These are phyloP conservation scores for Sialia sialis DNA, from an alignment of 2,113 vertebrate species.

Conservation along the genomic window DNA sequence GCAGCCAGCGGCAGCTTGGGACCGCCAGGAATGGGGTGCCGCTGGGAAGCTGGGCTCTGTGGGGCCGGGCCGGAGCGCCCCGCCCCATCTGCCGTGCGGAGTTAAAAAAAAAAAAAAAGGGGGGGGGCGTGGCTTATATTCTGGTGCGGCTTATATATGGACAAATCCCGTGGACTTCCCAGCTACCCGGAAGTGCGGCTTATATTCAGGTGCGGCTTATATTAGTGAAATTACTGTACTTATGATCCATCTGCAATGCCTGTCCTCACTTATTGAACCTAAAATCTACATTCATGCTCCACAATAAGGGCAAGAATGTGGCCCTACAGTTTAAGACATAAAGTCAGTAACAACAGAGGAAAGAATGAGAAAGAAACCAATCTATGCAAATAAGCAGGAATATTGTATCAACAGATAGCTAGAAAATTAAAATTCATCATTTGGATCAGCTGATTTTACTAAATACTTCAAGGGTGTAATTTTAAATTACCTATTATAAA, in stretches of 20 bases:
- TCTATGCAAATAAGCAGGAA: background rate
- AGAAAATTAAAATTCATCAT: background rate
- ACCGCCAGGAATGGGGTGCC: too few species aligned
- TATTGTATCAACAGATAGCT: background rate
- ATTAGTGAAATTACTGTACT: too few species aligned
- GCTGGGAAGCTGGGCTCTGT: too few species aligned
- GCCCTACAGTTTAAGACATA: background rate
- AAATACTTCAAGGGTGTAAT: background rate
- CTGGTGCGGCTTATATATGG: too few species aligned
- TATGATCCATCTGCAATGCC: background rate
- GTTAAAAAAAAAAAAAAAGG: too few species aligned
- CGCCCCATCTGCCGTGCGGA: too few species aligned
- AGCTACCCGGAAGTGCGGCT: too few species aligned
- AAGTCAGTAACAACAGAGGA: background rate
- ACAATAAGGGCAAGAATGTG: background rate
- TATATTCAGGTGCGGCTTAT: too few species aligned
- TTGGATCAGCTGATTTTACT: background rate
- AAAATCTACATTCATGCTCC: background rate
- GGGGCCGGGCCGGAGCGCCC: too few species aligned
- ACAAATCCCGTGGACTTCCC: too few species aligned
- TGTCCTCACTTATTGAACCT: background rate
- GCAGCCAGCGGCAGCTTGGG: too few species aligned
- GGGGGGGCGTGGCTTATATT: too few species aligned
- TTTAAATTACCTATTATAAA: background rate
- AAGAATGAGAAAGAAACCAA: background rate